These are phyloP conservation scores for Cataglyphis livida DNA, from an alignment of 2,888 invertebrate species.

Conservation along the genomic window DNA sequence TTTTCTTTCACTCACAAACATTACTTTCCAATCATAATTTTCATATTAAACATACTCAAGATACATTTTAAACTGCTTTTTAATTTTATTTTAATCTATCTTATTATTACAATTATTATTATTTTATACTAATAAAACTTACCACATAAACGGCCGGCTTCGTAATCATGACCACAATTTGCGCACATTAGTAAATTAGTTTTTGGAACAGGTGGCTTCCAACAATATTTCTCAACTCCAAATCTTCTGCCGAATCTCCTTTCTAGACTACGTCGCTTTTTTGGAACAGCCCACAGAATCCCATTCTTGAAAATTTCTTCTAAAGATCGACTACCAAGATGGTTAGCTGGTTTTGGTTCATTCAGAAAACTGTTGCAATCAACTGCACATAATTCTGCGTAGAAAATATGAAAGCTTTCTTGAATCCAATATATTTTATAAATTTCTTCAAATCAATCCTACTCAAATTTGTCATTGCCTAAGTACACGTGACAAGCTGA, in stretches of 20 bases:
- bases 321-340: constrained; percentile 86
- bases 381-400: constrained; percentile 80
- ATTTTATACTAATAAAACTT: constrained; percentile 80
- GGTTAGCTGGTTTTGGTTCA: constrained; percentile 51
- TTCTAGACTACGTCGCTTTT: constrained; percentile 92
- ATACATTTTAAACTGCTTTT: background rate
- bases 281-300: constrained; percentile 94
- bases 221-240: constrained; percentile 89
- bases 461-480: background rate
- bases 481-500: background rate
- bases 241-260: constrained; percentile 91
- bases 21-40: background rate
- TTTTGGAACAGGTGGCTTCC: constrained; percentile 91
- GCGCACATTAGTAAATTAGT: constrained; percentile 91
- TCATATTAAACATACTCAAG: background rate
- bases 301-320: constrained; percentile 91
- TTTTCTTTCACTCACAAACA: background rate
- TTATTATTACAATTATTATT: background rate
- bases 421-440: background rate
- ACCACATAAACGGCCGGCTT: constrained; percentile 94
- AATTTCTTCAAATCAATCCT: background rate
- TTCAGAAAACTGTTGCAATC: constrained; percentile 70
- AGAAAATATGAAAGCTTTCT: constrained; percentile 19
- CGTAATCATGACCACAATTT: constrained; percentile 94
- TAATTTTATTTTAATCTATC: background rate